Evolutionary conservation across 2,113 vertebrate species (phyloP), one percentile per base, ranked within the genome.

Genomic region (Himantopus leucocephalus): DNA sequence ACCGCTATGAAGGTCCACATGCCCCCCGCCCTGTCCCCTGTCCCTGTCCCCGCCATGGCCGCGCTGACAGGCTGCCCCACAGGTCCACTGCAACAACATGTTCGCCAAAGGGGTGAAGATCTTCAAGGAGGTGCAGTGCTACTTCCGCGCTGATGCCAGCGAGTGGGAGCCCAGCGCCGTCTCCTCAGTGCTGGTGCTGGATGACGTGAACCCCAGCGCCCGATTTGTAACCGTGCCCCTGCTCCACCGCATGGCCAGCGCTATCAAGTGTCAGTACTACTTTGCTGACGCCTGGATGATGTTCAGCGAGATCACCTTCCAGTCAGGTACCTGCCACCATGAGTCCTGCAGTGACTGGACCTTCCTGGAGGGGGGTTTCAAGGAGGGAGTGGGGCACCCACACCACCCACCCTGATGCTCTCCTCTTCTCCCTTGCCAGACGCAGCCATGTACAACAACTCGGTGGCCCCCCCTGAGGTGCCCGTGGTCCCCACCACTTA

Each of bases 61-160:
- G 0, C 1, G 15, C 94, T 96, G 87, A 97, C 23, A 1, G 70
- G 79, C 83, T 67, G 53, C 80, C 75, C 60, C 76, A 18, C 97
- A 99, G 99, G 99, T 99, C 73, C 99, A 99, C 95, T 99, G 99
- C 95, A 99, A 98, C 95, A 99, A 99, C 97, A 99, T 99, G 99
- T 99, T 99, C 27, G 98, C 98, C 77, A 98, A 98, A 74, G 98
- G 99, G 14, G 99, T 99, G 96, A 99, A 99, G 98, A 99, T 99
- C 95, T 99, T 99, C 97, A 98, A 98, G 88, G 99, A 99, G 96
- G 99, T 99, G 47, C 98, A 98, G 63, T 99, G 99, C 94, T 99
- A 98, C 97, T 99, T 99, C 94, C 98, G 99, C 1, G 98, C 99
- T 0, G 99, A 98, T 2, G 39, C 98, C 71, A 94, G 94, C 0